phyloP scores from a whole-genome alignment of 2,797 vertebrate species.

The Phyllotis vaccarum region DNA sequence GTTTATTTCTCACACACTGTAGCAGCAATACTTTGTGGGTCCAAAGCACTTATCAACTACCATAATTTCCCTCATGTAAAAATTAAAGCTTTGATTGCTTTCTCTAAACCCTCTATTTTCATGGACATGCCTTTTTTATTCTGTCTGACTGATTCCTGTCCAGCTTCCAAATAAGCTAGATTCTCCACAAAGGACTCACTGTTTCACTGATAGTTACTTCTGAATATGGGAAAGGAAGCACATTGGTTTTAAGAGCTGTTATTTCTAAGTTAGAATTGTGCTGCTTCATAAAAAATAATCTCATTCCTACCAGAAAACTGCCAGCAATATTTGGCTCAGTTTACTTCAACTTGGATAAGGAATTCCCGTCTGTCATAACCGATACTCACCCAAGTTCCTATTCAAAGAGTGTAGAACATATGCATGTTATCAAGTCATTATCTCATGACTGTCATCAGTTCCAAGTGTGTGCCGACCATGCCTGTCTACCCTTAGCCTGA shows the following conservation, averaged over 20 bases:
- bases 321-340: conserved; percentile 83
- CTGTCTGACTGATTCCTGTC: conserved; percentile 62
- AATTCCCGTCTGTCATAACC: conserved; percentile 86
- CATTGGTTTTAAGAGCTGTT: conserved; percentile 77
- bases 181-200: conserved; percentile 57
- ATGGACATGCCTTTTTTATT: conserved; percentile 59
- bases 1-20: conserved; percentile 57
- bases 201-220: conserved; percentile 61
- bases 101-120: conserved; percentile 59
- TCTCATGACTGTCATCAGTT: conserved; percentile 75
- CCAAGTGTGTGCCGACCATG: conserved; percentile 77
- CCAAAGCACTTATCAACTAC: conserved; percentile 38
- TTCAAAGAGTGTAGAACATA: conserved; percentile 79
- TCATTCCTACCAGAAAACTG: conserved; percentile 74
- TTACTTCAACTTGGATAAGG: conserved; percentile 81
- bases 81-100: conserved; percentile 56
- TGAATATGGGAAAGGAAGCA: conserved; percentile 74
- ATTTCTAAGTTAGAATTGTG: conserved; percentile 82
- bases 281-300: conserved; percentile 84
- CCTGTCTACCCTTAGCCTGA: conserved; percentile 78
- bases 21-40: conserved; percentile 52
- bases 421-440: conserved; percentile 86
- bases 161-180: conserved; percentile 72
- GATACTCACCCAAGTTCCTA: conserved; percentile 77
- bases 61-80: conserved; percentile 47